Conservation (phyloP, 2,888 invertebrate genomes). For the Ophioninae sp. region DNA sequence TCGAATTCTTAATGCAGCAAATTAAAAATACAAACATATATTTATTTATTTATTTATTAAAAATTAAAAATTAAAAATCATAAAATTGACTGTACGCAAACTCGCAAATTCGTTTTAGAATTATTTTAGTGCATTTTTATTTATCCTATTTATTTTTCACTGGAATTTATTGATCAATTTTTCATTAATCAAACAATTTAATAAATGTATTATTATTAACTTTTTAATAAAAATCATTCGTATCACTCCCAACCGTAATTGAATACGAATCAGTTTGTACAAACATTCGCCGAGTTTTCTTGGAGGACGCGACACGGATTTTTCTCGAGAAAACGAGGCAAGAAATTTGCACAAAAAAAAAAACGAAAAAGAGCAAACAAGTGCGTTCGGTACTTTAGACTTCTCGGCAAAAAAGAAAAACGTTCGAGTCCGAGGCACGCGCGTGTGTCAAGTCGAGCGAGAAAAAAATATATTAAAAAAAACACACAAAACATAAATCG, state of each 20-base stretch:
- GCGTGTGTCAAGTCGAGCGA: background rate
- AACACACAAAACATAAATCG: background rate
- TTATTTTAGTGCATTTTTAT: background rate
- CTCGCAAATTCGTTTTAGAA: background rate
- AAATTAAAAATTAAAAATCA: no score
- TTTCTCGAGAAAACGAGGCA: background rate
- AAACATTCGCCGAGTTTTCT: background rate
- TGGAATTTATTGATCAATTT: background rate
- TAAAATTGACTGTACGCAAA: no score
- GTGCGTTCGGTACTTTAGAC: background rate
- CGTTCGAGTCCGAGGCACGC: background rate
- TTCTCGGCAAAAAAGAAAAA: conserved; percentile 6
- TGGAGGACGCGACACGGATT: no score
- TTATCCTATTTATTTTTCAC: background rate
- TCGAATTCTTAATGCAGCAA: conserved; percentile 31
- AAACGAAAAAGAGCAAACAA: background rate
- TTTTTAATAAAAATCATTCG: no score
- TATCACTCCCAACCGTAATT: no score
- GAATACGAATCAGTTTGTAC: background rate
- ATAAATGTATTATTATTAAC: no score
- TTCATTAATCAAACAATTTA: no score
- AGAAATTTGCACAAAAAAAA: background rate
- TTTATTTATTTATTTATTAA: no score
- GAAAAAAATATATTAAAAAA: background rate
- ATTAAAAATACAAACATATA: no score